A percentile compares a stretch with the other conserved stretches of the same genome.
Evolutionary conservation across 2,797 vertebrate genomes (phyloP).

Genomic region (Lagorchestes hirsutus): DNA sequence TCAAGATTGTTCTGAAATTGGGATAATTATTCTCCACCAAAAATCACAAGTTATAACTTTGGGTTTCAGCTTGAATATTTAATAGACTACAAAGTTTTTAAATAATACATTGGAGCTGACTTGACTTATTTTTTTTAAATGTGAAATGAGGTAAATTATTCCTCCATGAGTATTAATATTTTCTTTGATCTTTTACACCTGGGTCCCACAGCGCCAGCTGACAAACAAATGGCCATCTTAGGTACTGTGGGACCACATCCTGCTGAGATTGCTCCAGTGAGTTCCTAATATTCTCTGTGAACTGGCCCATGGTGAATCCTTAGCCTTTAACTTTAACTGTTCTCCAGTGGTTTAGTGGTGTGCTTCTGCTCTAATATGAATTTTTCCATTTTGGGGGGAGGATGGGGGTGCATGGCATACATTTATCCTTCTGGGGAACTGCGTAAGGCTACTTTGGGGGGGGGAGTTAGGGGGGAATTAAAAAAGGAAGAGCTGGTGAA

Average conservation of each 20-base stretch:
- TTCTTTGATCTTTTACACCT: not conserved
- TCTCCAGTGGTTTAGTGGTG: not conserved
- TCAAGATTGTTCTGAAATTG: not conserved
- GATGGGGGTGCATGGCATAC: rapidly evolving
- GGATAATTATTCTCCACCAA: not conserved
- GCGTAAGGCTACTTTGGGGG: not conserved
- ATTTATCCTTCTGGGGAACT: not conserved
- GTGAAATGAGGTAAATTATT: not conserved
- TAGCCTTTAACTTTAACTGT: not conserved
- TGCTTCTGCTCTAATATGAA: not conserved
- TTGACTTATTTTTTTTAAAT: not conserved
- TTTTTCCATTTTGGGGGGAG: not conserved
- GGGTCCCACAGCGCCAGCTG: not conserved
- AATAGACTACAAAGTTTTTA: not conserved
- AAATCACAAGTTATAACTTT: not conserved
- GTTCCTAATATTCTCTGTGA: not conserved
- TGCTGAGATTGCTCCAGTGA: not conserved
- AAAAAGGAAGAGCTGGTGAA: not conserved
- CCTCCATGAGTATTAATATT: not conserved
- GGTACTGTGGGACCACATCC: not conserved
- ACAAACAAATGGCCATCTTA: not conserved
- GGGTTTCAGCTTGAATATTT: not conserved
- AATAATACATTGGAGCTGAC: not conserved
- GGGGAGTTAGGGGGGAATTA: too few species aligned
- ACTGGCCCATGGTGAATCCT: not conserved